Evolutionary conservation across 1,140 invertebrate species (phyloP), one percentile per base, ranked within the genome.

Genomic region (Ridgeia piscesae): DNA sequence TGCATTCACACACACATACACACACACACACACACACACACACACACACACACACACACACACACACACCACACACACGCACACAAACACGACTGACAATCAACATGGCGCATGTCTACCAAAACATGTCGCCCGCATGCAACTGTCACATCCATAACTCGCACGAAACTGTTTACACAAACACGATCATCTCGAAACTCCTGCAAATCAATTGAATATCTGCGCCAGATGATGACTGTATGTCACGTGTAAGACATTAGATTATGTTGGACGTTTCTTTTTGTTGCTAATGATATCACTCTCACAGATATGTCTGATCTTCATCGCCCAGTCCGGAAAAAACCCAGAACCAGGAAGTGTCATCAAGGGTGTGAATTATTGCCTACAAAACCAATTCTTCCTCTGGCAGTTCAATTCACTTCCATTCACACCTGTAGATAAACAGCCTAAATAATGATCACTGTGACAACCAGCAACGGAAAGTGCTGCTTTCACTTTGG

Each of bases 391-490:
- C 11, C 27, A 21, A 77, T 77, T 77, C 58, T 77, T 77, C 58
- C 58, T 77, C 58, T 77, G 58, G 58, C 58, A 77, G 58, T 77
- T 77, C n/a, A n/a, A n/a, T 77, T 77, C 58, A 77, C 6, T 77
- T 50, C 21, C 58, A 77, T 4, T 77, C 58, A 77, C 58, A 77
- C 58, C 58, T 27, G 58, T 77, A 77, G 27, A 77, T 77, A 77
- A 77, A 77, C 58, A 77, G 58, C 58, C 58, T 77, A 77, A 77
- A 77, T 77, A 77, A 77, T 77, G 58, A 77, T 77, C 58, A 77
- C 14, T 77, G 58, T 77, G 58, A 27, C 58, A 77, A 77, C 58
- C 58, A 77, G 27, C 58, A 77, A 14, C 14, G 27, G 11, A 77
- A 77, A 77, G 58, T 77, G 58, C 58, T 77, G 58, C 58, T 77